Conservation (phyloP, 2,888 invertebrate genomes). For the Himalopsyche japonica region DNA sequence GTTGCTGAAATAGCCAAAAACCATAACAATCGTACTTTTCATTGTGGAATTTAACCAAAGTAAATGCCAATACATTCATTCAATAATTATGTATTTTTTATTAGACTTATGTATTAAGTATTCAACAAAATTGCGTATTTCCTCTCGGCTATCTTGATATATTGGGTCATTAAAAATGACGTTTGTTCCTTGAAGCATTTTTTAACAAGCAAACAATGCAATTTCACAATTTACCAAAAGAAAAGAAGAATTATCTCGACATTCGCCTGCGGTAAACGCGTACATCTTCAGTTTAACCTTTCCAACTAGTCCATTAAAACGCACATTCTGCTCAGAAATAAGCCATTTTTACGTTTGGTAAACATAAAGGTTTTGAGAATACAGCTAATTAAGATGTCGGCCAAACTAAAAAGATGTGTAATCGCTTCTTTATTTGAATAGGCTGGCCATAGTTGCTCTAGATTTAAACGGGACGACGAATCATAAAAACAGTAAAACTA, state of each 20-base stretch:
- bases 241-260: neutral
- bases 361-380: neutral
- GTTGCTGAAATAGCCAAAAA: too few relatives aligned
- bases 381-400: neutral
- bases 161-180: too few relatives aligned
- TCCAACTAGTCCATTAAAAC: neutral
- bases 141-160: too few relatives aligned
- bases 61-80: too few relatives aligned
- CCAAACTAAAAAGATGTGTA: neutral
- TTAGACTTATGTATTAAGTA: too few relatives aligned
- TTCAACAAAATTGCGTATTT: too few relatives aligned
- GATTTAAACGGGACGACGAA: too few relatives aligned
- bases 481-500: too few relatives aligned
- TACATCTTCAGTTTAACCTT: neutral
- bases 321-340: neutral
- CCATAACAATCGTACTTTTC: too few relatives aligned
- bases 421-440: neutral
- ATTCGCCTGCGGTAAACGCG: neutral
- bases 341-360: neutral
- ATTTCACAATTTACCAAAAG: neutral
- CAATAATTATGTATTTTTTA: too few relatives aligned
- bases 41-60: too few relatives aligned
- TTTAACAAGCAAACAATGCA: neutral
- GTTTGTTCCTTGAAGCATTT: too few relatives aligned
- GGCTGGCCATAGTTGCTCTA: neutral